These are phyloP conservation scores for Gallinago undulata DNA, from an alignment of 2,113 vertebrate species.

Conservation along the genomic window DNA sequence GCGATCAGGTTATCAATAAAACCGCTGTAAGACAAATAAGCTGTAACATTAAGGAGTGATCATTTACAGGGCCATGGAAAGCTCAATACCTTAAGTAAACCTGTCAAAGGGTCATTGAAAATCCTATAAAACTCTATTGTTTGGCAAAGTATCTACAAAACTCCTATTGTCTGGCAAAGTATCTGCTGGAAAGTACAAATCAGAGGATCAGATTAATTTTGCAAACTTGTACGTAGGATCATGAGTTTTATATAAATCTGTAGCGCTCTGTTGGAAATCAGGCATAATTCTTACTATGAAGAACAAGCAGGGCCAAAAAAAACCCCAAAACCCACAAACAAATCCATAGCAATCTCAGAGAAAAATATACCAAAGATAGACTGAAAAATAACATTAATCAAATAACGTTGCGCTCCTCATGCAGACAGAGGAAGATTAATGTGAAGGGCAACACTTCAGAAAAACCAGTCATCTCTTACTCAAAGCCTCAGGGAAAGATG, in stretches of 20 bases:
- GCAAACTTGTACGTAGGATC: neutral
- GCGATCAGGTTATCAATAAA: neutral
- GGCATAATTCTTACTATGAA: neutral
- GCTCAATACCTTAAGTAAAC: neutral
- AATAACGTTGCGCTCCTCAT: neutral
- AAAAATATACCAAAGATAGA: neutral
- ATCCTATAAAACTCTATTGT: neutral
- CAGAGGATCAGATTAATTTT: neutral
- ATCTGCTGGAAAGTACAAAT: neutral
- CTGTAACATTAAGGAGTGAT: neutral
- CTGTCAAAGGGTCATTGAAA: neutral
- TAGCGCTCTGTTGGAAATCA: neutral
- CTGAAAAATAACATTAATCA: neutral
- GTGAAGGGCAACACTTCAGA: neutral
- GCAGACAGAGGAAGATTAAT: neutral
- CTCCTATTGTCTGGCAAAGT: neutral
- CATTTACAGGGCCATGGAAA: neutral
- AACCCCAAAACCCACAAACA: neutral
- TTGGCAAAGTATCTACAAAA: neutral
- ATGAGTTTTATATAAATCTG: neutral
- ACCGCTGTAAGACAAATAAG: neutral
- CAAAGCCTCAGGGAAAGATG: neutral
- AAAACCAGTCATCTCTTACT: neutral
- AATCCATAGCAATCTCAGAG: neutral
- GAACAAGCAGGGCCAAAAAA: neutral